These are phyloP conservation scores for Busseola fusca DNA, from an alignment of 2,888 invertebrate species.

Conservation along the genomic window DNA sequence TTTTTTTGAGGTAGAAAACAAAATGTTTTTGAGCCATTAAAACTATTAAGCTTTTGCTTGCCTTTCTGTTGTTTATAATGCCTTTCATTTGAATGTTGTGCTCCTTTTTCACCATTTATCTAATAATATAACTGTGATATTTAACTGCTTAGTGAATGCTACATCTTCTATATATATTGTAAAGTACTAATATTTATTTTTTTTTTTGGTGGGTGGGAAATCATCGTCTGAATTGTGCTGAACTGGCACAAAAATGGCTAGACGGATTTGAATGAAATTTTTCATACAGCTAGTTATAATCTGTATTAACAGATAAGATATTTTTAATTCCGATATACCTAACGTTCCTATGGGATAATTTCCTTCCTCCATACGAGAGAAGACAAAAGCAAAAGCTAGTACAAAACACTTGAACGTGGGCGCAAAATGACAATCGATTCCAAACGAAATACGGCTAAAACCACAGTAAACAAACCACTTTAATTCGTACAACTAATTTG, in stretches of 20 bases:
- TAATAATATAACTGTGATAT: background rate
- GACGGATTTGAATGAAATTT: background rate
- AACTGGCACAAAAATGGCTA: background rate
- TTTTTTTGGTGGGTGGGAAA: too few relatives aligned
- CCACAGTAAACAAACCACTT: conserved; percentile 9
- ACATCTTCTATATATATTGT: too few relatives aligned
- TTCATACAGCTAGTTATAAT: too few relatives aligned
- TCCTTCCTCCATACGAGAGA: background rate
- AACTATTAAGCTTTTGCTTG: conserved; percentile 9
- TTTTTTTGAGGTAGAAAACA: conserved; percentile 18
- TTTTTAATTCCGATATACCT: too few relatives aligned
- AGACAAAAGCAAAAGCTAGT: too few relatives aligned
- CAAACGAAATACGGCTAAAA: conserved; percentile 18
- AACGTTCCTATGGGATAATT: background rate
- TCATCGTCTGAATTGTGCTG: too few relatives aligned
- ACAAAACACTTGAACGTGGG: background rate
- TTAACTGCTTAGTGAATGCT: too few relatives aligned
- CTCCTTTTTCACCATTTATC: background rate
- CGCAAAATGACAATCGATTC: background rate
- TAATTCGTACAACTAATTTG: background rate
- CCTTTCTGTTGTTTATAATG: background rate
- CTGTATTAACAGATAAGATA: too few relatives aligned
- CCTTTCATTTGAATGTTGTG: background rate
- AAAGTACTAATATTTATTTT: too few relatives aligned
- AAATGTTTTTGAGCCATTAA: conserved; percentile 20